Conservation (phyloP, 2,888 invertebrate genomes). For the Bellardia bayeri region DNA sequence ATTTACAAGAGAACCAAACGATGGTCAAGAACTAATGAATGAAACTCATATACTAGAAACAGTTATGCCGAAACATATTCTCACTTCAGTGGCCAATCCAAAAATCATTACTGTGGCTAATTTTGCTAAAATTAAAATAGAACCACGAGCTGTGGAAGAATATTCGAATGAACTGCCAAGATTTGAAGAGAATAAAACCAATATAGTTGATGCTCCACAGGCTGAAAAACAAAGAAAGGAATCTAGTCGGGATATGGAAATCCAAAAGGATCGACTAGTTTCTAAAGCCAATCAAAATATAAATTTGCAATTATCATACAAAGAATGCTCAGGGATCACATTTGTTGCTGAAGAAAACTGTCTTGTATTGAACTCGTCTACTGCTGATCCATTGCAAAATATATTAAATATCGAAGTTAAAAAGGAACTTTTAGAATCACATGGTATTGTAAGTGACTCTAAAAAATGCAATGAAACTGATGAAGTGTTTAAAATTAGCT, state of each 20-base stretch:
- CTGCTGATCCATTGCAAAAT: background rate
- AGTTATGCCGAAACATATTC: constrained; percentile 9
- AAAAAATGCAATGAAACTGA: background rate
- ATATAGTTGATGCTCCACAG: background rate
- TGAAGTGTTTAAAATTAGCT: background rate
- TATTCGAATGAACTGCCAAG: too few relatives aligned
- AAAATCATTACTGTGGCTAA: constrained; percentile 2
- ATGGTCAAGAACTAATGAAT: background rate
- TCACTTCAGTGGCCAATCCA: background rate
- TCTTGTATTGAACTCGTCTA: background rate
- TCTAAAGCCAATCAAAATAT: background rate
- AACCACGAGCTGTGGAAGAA: background rate
- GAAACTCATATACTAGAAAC: background rate
- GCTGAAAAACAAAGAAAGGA: background rate
- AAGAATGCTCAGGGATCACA: background rate
- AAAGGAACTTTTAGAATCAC: constrained; percentile 33
- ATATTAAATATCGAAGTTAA: constrained; percentile 3
- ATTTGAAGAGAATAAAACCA: background rate
- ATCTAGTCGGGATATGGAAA: background rate
- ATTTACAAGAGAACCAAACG: background rate
- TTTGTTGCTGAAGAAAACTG: background rate
- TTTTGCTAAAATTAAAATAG: constrained; percentile 51
- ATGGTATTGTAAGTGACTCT: background rate
- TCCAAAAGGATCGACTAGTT: background rate
- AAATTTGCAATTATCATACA: background rate